These are phyloP conservation scores for Anorthoa munda DNA, from an alignment of 2,888 invertebrate species.

Conservation along the genomic window DNA sequence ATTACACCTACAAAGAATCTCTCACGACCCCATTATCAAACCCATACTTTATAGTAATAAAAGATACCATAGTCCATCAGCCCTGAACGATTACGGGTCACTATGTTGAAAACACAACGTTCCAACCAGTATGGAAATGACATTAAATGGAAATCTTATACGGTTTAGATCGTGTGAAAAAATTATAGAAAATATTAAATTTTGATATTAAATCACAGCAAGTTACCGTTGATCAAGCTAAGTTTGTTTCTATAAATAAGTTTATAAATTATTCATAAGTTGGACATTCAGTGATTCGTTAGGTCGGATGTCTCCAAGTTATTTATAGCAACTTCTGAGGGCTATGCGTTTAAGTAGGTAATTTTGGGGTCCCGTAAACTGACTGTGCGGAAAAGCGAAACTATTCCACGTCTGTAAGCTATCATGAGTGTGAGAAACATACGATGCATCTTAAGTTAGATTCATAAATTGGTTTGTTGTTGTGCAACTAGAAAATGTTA, in stretches of 20 bases:
- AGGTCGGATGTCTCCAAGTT: constrained; percentile 15
- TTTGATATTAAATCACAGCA: constrained; percentile 19
- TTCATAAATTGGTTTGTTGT: not conserved
- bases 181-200: constrained; percentile 19
- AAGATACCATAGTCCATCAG: not conserved
- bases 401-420: not conserved
- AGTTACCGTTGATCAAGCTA: constrained; percentile 22
- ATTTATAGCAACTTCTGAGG: constrained; percentile 44
- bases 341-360: not conserved
- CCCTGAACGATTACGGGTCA: constrained; percentile 12
- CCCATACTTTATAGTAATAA: not conserved
- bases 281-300: constrained; percentile 26
- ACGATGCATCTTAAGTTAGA: not conserved
- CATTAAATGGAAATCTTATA: constrained; percentile 14
- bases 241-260: constrained; percentile 30
- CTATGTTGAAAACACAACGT: not conserved
- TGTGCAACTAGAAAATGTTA: not conserved
- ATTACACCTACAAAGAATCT: constrained; percentile 14
- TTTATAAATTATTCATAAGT: constrained; percentile 52
- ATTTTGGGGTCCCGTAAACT: constrained; percentile 30
- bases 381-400: not conserved
- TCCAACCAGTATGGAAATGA: constrained; percentile 14
- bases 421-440: not conserved
- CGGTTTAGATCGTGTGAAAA: constrained; percentile 42
- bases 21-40: constrained; percentile 5